A percentile compares a stretch with the other conserved stretches of the same genome.
Evolutionary conservation across 2,797 vertebrate species (phyloP).

Genomic region (Anisognathus igniventris): DNA sequence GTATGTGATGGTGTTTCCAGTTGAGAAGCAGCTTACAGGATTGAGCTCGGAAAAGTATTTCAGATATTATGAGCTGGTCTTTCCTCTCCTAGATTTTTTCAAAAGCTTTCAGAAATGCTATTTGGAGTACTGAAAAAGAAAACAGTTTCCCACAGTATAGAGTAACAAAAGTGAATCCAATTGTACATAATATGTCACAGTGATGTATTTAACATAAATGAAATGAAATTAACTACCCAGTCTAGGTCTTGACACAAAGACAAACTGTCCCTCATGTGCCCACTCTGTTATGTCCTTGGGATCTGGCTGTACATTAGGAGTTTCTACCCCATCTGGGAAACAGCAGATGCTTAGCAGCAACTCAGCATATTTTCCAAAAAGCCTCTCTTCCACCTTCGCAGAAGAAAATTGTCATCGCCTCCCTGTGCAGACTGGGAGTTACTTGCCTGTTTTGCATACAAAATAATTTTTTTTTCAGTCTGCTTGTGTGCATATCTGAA

Average conservation of each 20-base stretch:
- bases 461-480: background rate
- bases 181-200: background rate
- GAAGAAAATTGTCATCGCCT: background rate
- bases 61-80: background rate
- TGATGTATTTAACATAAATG: background rate
- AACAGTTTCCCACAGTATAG: background rate
- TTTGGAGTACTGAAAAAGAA: background rate
- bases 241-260: background rate
- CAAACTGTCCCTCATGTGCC: rapidly evolving
- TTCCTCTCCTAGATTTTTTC: background rate
- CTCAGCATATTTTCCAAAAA: background rate
- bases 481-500: background rate
- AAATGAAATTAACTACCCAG: background rate
- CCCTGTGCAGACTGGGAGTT: background rate
- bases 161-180: background rate
- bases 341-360: background rate
- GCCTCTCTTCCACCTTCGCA: rapidly evolving
- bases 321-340: background rate
- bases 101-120: background rate
- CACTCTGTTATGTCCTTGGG: background rate
- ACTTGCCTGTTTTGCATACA: background rate
- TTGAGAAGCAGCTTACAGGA: background rate
- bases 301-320: background rate
- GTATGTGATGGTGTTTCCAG: background rate
- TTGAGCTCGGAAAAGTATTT: background rate